Evolutionary conservation across 1,140 invertebrate species (phyloP).

Genomic region (Drosophila virilis): DNA sequence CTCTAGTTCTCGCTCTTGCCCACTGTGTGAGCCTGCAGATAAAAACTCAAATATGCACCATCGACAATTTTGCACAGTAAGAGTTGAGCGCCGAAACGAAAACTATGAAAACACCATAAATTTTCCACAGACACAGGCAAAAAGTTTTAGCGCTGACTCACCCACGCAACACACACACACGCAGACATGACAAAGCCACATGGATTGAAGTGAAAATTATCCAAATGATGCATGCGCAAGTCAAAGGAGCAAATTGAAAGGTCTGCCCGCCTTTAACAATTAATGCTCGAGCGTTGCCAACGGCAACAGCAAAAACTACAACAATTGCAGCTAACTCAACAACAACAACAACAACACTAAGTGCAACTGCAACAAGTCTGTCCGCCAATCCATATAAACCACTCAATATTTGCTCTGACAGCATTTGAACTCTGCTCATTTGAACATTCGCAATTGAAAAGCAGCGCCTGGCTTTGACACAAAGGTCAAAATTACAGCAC

Average conservation of each 20-base stretch:
- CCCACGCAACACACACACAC: slow-evolving; percentile 12
- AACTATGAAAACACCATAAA: slow-evolving; percentile 51
- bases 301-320: slow-evolving; percentile 5
- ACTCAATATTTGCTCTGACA: neutral
- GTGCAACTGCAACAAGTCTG: slow-evolving; percentile 4
- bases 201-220: slow-evolving; percentile 30
- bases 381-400: slow-evolving; percentile 2
- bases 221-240: slow-evolving; percentile 44
- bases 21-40: slow-evolving; percentile 15
- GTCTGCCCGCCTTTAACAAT: slow-evolving; percentile 29
- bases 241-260: slow-evolving; percentile 45
- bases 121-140: slow-evolving; percentile 42
- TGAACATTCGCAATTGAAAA: slow-evolving; percentile 20
- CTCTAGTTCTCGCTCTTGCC: neutral
- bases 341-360: neutral
- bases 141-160: slow-evolving; percentile 43
- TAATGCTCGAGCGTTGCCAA: slow-evolving; percentile 21
- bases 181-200: slow-evolving; percentile 2
- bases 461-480: slow-evolving; percentile 20
- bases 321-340: neutral
- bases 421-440: slow-evolving; percentile 15
- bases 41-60: slow-evolving; percentile 49
- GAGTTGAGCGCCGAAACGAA: slow-evolving; percentile 22
- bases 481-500: slow-evolving; percentile 43
- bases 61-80: slow-evolving; percentile 42